Percentiles rank a stretch among this genome's conserved stretches.
Evolutionary conservation across 2,888 invertebrate species (phyloP).

Genomic region (Linyphia triangularis): DNA sequence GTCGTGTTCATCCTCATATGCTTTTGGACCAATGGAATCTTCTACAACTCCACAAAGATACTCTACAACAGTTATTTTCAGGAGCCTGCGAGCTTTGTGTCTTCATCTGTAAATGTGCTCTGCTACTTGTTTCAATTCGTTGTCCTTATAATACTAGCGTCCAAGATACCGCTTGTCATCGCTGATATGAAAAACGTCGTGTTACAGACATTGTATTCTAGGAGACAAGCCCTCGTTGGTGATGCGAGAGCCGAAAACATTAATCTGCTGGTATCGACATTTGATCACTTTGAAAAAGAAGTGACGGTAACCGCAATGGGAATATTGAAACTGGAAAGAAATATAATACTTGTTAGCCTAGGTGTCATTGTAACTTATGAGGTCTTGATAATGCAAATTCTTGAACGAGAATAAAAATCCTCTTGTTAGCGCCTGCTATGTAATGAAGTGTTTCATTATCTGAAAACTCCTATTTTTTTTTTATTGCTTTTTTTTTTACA

Average conservation of each 20-base stretch:
- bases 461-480: too few relatives aligned
- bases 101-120: background rate
- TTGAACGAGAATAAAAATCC: background rate
- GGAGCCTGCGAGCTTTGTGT: background rate
- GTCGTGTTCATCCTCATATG: background rate
- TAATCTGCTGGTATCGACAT: background rate
- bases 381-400: constrained; percentile 10
- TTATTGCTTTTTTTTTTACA: too few relatives aligned
- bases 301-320: constrained; percentile 17
- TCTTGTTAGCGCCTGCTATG: too few relatives aligned
- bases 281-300: constrained; percentile 14
- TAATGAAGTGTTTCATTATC: too few relatives aligned
- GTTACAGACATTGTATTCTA: background rate
- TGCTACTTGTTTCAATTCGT: background rate
- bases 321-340: constrained; percentile 4
- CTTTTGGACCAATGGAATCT: constrained; percentile 10
- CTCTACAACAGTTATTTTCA: background rate
- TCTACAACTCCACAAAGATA: constrained; percentile 3
- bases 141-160: background rate
- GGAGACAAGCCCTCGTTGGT: background rate
- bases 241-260: background rate
- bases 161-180: background rate
- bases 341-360: constrained; percentile 13
- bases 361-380: constrained; percentile 31
- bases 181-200: background rate